A percentile compares a stretch with the other conserved stretches of the same genome.
phyloP scores from a whole-genome alignment of 2,888 invertebrate genomes.

The Drosophila peninsularis region DNA sequence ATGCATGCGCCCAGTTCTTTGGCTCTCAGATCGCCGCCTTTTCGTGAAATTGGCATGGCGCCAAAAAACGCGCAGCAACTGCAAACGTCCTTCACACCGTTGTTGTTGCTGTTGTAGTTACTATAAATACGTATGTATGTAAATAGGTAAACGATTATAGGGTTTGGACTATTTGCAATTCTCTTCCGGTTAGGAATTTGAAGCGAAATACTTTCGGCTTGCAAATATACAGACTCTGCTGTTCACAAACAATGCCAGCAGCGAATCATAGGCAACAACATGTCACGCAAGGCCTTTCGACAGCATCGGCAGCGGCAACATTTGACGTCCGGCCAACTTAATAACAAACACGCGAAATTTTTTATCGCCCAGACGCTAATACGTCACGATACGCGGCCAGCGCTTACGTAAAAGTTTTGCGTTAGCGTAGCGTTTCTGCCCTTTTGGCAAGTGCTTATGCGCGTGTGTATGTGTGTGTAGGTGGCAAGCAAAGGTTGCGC shows the following conservation, averaged over 20 bases:
- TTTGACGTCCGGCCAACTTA: constrained; percentile 50
- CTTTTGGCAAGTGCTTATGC: constrained; percentile 38
- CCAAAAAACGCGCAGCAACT: constrained; percentile 47
- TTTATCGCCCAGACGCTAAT: constrained; percentile 73
- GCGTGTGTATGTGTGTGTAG: not conserved
- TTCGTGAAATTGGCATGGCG: constrained; percentile 34
- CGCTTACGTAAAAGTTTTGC: constrained; percentile 60
- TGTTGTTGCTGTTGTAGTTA: constrained; percentile 30
- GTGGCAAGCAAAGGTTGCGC: constrained; percentile 1
- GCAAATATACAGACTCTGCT: constrained; percentile 9
- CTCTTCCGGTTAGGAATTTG: constrained; percentile 19
- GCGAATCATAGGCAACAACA: not conserved
- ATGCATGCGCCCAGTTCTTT: constrained; percentile 37
- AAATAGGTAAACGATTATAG: constrained; percentile 28
- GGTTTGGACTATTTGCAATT: constrained; percentile 28
- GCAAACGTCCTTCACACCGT: constrained; percentile 45
- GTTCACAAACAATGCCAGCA: not conserved
- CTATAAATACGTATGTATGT: constrained; percentile 9
- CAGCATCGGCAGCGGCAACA: not conserved
- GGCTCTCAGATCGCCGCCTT: not conserved
- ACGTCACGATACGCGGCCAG: constrained; percentile 66
- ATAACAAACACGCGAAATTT: constrained; percentile 71
- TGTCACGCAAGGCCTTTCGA: constrained; percentile 35
- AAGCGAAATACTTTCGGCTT: constrained; percentile 1
- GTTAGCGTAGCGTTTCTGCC: constrained; percentile 28